Evolutionary conservation across 2,888 invertebrate species (phyloP), one percentile per base, ranked within the genome.

Genomic region (Eretmocerus hayati): DNA sequence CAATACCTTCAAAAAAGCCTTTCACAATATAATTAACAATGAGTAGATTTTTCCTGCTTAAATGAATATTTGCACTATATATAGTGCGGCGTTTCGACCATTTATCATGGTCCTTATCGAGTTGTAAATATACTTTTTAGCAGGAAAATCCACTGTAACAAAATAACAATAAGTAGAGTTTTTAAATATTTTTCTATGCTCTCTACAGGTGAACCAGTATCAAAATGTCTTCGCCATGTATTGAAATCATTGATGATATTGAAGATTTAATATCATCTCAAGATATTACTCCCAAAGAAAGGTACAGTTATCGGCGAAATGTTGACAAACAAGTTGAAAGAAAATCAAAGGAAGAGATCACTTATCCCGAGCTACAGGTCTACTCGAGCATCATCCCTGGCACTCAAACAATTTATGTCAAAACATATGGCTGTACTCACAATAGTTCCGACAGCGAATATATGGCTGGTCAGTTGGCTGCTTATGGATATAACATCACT

Each of bases 371-470:
- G n/a, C 54, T 60, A 20, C 57, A 59, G 5, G 52, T 56, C 6
- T 50, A 64, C 19, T 55, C 62, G 0, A 75, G 74, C 50, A 61
- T 73, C 50, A 73, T 80, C 60, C 75, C 77, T 65, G 88, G 91
- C 2, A 89, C 87, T 0, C 77, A 78, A 56, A 59, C 54, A 4
- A 59, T 63, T 52, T 63, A 59, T 39, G 80, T 95, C 2, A 92
- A 92, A 73, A 96, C 95, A 48, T 96, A 95, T 96, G 96, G 96
- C 4, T 97, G 96, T 71, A 88, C 95, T 0, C 97, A 99, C 74
- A 99, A 99, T 72, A 94, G 84, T 69, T 94, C 94, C 0, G 97
- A 99, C 71, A 89, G 92, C 1, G 97, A 99, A 75, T 99, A 99
- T 68, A 99, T 99, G 97, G 93, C 94, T 0, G 97, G 97, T 0